phyloP scores from a whole-genome alignment of 2,113 vertebrate species.

The Fulica atra region DNA sequence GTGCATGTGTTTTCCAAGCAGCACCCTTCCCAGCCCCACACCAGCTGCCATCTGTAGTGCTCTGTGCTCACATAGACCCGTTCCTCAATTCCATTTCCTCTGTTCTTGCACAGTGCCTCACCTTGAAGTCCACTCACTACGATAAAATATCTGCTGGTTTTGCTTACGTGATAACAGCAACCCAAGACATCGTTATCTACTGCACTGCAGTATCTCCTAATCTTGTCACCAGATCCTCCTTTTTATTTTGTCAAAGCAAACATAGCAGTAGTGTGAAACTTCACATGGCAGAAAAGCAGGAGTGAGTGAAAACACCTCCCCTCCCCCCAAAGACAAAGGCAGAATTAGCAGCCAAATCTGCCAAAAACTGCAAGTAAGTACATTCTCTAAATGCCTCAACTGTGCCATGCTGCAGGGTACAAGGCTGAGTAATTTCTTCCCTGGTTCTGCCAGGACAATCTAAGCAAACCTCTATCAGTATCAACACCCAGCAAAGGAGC shows the following conservation, averaged over 20 bases:
- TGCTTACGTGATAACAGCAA: not conserved
- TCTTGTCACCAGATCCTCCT: not conserved
- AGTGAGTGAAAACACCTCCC: not conserved
- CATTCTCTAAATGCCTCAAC: not conserved
- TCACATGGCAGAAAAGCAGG: not conserved
- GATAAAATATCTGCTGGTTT: not conserved
- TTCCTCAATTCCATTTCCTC: not conserved
- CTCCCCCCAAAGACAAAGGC: not conserved
- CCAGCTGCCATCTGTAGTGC: not conserved
- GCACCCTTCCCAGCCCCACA: not conserved
- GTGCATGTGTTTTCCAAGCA: not conserved
- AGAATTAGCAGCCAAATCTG: not conserved
- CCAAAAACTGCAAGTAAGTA: not conserved
- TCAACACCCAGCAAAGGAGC: not conserved
- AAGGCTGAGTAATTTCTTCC: not conserved
- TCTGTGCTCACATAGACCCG: accelerated
- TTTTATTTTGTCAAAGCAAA: not conserved
- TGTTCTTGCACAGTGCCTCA: not conserved
- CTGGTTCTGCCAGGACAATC: not conserved
- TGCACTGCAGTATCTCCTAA: not conserved
- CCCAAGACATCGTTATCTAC: not conserved
- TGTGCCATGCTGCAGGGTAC: not conserved
- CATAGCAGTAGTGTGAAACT: not conserved
- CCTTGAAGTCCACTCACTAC: not conserved
- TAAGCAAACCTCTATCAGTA: not conserved